Conservation (phyloP, 2,888 invertebrate species). For the Pristionchus arcanus region DNA sequence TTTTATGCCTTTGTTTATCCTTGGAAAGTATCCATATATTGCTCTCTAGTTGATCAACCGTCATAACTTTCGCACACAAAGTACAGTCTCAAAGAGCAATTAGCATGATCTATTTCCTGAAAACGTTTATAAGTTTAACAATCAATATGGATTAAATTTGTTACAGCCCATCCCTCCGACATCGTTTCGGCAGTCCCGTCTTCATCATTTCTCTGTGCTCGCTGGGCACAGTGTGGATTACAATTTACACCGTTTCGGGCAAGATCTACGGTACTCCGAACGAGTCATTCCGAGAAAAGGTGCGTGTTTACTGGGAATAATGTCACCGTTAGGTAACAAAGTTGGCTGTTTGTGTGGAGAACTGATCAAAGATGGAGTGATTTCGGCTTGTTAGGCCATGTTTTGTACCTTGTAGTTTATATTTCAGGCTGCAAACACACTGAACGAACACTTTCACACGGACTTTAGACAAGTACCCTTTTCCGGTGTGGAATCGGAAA, state of each 20-base stretch:
- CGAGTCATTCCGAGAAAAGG: not conserved
- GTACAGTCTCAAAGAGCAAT: not conserved
- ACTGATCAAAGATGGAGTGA: not conserved
- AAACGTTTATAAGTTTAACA: too few species aligned
- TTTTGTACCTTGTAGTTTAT: too few species aligned
- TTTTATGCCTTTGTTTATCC: not conserved
- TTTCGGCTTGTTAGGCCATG: too few species aligned
- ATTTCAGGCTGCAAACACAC: not conserved
- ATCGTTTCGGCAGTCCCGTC: not conserved
- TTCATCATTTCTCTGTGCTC: not conserved
- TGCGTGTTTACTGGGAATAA: not conserved
- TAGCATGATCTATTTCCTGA: too few species aligned
- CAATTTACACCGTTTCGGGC: not conserved
- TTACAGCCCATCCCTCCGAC: not conserved
- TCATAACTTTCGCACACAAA: not conserved
- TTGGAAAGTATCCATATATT: not conserved
- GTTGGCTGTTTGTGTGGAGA: not conserved
- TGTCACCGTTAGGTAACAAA: not conserved
- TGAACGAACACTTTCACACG: not conserved
- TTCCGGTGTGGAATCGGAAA: not conserved
- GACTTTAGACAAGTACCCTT: constrained; percentile 8
- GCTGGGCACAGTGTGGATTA: not conserved
- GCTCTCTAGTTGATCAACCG: not conserved
- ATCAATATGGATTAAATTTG: not conserved
- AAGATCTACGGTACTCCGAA: not conserved